A percentile compares a stretch with the other conserved stretches of the same genome.
These are phyloP conservation scores for Lampris incognitus DNA, from an alignment of 2,113 vertebrate species.

Conservation along the genomic window DNA sequence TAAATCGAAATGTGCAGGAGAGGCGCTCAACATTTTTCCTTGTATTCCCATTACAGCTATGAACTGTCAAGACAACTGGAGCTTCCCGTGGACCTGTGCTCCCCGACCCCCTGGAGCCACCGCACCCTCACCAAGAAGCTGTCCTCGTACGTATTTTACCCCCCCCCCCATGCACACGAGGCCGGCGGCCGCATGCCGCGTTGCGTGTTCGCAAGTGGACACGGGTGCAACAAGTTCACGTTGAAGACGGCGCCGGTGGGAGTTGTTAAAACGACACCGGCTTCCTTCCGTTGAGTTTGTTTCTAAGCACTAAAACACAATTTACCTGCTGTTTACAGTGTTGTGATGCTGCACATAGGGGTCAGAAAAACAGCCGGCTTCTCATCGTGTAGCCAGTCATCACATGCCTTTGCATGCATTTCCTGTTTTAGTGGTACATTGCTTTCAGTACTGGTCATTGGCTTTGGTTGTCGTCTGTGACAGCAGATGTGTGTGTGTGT, in stretches of 20 bases:
- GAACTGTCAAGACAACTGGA: slow-evolving; percentile 86
- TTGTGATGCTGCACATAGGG: too few species aligned
- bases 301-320: background rate
- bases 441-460: background rate
- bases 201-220: slow-evolving; percentile 3
- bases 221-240: too few species aligned
- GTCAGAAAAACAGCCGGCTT: too few species aligned
- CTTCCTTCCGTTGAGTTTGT: background rate
- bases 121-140: slow-evolving; percentile 87
- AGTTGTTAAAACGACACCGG: too few species aligned
- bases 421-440: background rate
- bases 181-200: slow-evolving; percentile 3
- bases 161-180: slow-evolving; percentile 6
- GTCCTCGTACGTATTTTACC: slow-evolving; percentile 82
- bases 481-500: too few species aligned
- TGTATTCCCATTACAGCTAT: slow-evolving; percentile 78
- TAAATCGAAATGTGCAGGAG: background rate
- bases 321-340: background rate
- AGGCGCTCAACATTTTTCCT: background rate
- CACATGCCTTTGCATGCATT: background rate
- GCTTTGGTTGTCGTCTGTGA: background rate
- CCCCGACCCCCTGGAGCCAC: slow-evolving; percentile 78
- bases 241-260: too few species aligned
- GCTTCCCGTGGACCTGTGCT: slow-evolving; percentile 87
- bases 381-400: too few species aligned